These are phyloP conservation scores for Drosophila birchii DNA, from an alignment of 2,888 invertebrate species.

Conservation along the genomic window DNA sequence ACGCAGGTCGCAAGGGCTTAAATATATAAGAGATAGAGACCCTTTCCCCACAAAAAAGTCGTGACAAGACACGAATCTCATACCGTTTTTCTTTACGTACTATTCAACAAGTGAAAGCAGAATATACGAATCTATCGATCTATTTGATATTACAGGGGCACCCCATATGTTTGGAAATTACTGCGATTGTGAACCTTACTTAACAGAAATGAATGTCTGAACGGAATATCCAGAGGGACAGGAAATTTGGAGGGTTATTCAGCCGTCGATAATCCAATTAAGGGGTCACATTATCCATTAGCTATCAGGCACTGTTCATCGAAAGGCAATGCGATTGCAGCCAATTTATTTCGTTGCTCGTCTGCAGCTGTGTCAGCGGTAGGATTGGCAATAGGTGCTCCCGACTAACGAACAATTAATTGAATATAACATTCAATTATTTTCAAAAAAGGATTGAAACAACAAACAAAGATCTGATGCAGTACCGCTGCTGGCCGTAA, in stretches of 20 bases:
- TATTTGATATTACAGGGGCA: not conserved
- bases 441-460: slow-evolving; percentile 33
- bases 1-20: too few species aligned
- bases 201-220: slow-evolving; percentile 43
- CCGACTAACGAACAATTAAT: slow-evolving; percentile 65
- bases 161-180: not conserved
- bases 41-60: too few species aligned
- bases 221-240: slow-evolving; percentile 13
- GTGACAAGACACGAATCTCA: not conserved
- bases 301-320: slow-evolving; percentile 42
- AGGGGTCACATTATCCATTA: slow-evolving; percentile 58
- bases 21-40: too few species aligned
- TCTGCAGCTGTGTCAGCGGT: slow-evolving; percentile 4
- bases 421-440: slow-evolving; percentile 75
- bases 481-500: slow-evolving; percentile 36
- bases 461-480: slow-evolving; percentile 17
- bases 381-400: slow-evolving; percentile 23
- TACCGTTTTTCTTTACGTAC: not conserved
- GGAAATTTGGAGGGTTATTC: slow-evolving; percentile 42
- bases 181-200: slow-evolving; percentile 10
- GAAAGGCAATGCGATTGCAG: slow-evolving; percentile 53
- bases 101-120: not conserved
- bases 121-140: not conserved
- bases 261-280: slow-evolving; percentile 68
- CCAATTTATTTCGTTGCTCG: slow-evolving; percentile 43